These are phyloP conservation scores for Dendrolimus punctatus DNA, from an alignment of 1,140 invertebrate genomes.

Conservation along the genomic window DNA sequence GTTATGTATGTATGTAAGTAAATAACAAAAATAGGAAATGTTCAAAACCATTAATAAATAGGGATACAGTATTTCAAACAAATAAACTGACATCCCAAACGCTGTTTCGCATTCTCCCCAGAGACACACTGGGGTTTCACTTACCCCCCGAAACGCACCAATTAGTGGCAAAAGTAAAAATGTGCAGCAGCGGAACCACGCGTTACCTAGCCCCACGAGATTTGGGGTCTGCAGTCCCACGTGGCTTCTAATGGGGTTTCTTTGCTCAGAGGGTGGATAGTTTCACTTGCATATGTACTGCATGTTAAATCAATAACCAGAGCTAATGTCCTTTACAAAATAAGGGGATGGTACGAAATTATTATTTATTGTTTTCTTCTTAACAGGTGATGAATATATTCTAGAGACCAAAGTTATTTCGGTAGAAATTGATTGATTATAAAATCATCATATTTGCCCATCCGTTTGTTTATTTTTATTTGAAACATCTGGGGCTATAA, in stretches of 20 bases:
- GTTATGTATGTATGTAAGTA: too few relatives aligned
- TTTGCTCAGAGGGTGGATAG: slow-evolving; percentile 53
- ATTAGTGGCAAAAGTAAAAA: slow-evolving; percentile 67
- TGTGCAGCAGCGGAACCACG: slow-evolving; percentile 56
- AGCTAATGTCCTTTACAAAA: slow-evolving; percentile 1
- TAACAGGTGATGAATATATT: too few relatives aligned
- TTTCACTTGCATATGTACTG: slow-evolving; percentile 52
- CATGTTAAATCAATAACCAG: slow-evolving; percentile 54
- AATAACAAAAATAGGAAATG: too few relatives aligned
- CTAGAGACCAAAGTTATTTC: too few relatives aligned
- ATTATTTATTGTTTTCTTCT: slow-evolving; percentile 1
- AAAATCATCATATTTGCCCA: too few relatives aligned
- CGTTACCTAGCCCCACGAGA: slow-evolving; percentile 35
- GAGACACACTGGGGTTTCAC: slow-evolving; percentile 41
- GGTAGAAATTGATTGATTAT: too few relatives aligned
- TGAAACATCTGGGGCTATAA: too few relatives aligned
- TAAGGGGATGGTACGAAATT: not conserved
- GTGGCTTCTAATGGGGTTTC: slow-evolving; percentile 61
- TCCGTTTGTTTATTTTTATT: too few relatives aligned
- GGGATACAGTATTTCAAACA: slow-evolving; percentile 26
- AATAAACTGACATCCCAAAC: slow-evolving; percentile 64
- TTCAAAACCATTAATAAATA: too few relatives aligned
- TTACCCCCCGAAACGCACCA: slow-evolving; percentile 54
- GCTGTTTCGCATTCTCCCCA: slow-evolving; percentile 34
- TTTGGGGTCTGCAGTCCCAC: slow-evolving; percentile 35